phyloP scores from a whole-genome alignment of 2,113 vertebrate genomes.

The Chloroceryle aenea region DNA sequence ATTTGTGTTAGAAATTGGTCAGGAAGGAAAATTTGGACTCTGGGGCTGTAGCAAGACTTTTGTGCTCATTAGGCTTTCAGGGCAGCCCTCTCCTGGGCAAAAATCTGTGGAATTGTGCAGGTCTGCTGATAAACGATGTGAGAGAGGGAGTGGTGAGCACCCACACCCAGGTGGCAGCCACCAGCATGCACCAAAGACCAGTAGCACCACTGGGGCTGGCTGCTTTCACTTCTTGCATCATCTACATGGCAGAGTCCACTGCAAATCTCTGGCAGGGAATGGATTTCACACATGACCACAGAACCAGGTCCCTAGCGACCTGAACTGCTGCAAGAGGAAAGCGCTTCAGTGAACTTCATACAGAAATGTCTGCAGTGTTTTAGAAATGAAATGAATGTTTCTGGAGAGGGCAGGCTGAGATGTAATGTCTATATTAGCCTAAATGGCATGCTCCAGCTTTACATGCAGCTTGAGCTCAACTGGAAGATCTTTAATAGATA shows the following conservation, averaged over 20 bases:
- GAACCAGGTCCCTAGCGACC: accelerated
- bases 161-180: accelerated
- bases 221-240: background rate
- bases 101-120: background rate
- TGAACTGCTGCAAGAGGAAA: accelerated
- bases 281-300: accelerated
- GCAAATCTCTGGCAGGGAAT: background rate
- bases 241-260: background rate
- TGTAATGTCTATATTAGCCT: background rate
- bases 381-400: background rate
- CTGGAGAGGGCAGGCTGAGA: background rate
- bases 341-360: background rate
- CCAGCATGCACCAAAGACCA: accelerated
- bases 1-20: background rate
- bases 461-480: background rate
- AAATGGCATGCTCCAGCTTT: background rate
- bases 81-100: background rate
- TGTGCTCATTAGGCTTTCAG: background rate
- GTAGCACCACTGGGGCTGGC: accelerated
- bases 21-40: background rate
- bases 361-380: background rate
- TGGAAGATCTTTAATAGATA: background rate
- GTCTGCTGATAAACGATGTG: background rate
- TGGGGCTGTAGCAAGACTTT: background rate
- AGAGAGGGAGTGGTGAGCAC: background rate